These are phyloP conservation scores for Blastomussa wellsi DNA, from an alignment of 92 coral and sea anemone species.

Conservation along the genomic window DNA sequence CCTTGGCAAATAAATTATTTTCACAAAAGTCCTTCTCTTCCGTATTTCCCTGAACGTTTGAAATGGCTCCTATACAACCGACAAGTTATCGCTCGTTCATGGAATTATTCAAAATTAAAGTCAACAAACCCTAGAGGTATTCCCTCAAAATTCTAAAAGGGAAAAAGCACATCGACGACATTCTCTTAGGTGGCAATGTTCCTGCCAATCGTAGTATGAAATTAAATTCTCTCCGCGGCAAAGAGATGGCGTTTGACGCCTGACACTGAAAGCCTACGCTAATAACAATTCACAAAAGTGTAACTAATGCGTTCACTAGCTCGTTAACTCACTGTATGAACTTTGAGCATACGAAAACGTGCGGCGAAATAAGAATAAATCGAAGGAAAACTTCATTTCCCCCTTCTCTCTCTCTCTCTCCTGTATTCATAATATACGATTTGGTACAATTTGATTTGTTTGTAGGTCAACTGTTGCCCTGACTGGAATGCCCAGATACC, in stretches of 20 bases:
- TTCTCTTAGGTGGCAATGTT: conserved; percentile 15
- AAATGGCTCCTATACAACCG: conserved; percentile 30
- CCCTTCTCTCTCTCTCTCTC: background rate
- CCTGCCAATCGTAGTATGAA: conserved; percentile 32
- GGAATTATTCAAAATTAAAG: conserved; percentile 35
- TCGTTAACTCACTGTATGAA: conserved; percentile 13
- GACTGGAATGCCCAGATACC: conserved; percentile 41
- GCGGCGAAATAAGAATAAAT: conserved; percentile 67
- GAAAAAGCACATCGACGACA: background rate
- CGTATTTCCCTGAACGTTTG: conserved; percentile 45
- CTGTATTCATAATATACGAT: conserved; percentile 61
- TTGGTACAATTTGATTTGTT: conserved; percentile 68
- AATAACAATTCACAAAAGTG: conserved; percentile 51
- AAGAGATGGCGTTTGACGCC: conserved; percentile 84
- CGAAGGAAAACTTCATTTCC: conserved; percentile 33
- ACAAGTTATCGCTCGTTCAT: conserved; percentile 24
- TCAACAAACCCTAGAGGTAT: conserved; percentile 24
- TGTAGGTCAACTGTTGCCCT: conserved; percentile 52
- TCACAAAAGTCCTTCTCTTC: conserved; percentile 26
- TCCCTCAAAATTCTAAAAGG: conserved; percentile 13
- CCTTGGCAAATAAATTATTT: conserved; percentile 44
- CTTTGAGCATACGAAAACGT: conserved; percentile 48
- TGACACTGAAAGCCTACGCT: conserved; percentile 50
- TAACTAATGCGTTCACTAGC: conserved; percentile 49
- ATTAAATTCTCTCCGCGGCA: conserved; percentile 18